Evolutionary conservation across 2,113 vertebrate genomes (phyloP).

Genomic region (Poeciliopsis turrubarensis): DNA sequence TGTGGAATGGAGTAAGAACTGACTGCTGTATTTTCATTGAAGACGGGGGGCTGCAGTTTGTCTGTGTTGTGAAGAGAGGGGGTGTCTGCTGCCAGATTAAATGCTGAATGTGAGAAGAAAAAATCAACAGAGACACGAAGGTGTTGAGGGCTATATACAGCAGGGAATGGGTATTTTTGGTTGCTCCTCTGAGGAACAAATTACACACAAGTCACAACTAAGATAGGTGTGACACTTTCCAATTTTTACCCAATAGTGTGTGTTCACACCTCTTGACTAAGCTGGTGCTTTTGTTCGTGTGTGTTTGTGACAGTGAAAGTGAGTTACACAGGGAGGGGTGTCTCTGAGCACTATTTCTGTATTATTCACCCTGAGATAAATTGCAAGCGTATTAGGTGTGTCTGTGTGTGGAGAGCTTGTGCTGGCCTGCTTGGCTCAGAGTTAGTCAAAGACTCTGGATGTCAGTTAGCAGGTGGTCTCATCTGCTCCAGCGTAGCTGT

Average conservation of each 20-base stretch:
- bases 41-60: constrained; percentile 13
- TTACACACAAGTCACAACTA: constrained; percentile 72
- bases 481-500: constrained; percentile 76
- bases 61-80: constrained; percentile 16
- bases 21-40: constrained; percentile 27
- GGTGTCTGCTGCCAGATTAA: constrained; percentile 34
- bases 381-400: background rate
- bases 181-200: constrained; percentile 60
- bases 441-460: constrained; percentile 49
- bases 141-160: constrained; percentile 56
- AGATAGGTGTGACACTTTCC: constrained; percentile 74
- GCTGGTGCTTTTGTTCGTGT: constrained; percentile 61
- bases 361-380: constrained; percentile 11
- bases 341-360: constrained; percentile 25
- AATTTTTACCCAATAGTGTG: constrained; percentile 73
- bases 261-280: constrained; percentile 73
- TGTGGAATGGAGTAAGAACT: constrained; percentile 24
- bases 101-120: constrained; percentile 36
- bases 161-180: constrained; percentile 71
- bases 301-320: constrained; percentile 15
- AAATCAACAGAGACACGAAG: constrained; percentile 35
- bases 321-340: constrained; percentile 21
- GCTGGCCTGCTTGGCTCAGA: constrained; percentile 50
- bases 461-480: constrained; percentile 58
- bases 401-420: constrained; percentile 36